Percentiles rank a stretch among this genome's conserved stretches.
phyloP scores from a whole-genome alignment of 2,113 vertebrate species.

The Columba livia region DNA sequence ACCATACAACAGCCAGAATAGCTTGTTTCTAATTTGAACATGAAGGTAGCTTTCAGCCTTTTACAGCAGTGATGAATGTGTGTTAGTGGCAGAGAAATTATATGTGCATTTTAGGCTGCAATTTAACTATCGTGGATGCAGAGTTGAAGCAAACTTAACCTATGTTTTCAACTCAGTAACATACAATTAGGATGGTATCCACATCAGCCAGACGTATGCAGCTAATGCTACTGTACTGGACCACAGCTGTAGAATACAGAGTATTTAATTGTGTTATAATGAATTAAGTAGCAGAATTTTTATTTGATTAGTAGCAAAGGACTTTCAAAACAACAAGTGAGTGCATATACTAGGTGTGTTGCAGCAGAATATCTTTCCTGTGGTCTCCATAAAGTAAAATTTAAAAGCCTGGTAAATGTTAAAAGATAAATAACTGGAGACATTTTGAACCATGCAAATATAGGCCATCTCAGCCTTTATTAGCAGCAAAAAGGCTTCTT shows the following conservation, averaged over 20 bases:
- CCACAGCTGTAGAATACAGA: not conserved
- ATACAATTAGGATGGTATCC: no score
- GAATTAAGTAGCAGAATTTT: not conserved
- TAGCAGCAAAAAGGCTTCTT: not conserved
- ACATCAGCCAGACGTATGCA: not conserved
- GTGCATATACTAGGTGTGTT: not conserved
- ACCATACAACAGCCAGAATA: not conserved
- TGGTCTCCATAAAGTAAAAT: not conserved
- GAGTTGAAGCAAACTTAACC: not conserved
- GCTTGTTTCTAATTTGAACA: not conserved
- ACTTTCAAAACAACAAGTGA: not conserved
- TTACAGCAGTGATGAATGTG: not conserved
- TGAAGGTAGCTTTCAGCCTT: not conserved
- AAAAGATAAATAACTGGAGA: not conserved
- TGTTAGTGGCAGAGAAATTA: not conserved
- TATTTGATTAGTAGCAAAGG: not conserved
- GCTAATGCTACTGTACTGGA: not conserved
- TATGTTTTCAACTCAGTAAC: not conserved
- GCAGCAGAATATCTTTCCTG: not conserved
- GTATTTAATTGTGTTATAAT: not conserved
- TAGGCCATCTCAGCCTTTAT: not conserved
- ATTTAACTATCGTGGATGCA: not conserved
- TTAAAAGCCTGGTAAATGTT: not conserved
- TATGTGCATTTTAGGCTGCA: not conserved
- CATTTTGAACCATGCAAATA: not conserved